phyloP scores from a whole-genome alignment of 2,797 vertebrate species.

The Bufotes viridis region DNA sequence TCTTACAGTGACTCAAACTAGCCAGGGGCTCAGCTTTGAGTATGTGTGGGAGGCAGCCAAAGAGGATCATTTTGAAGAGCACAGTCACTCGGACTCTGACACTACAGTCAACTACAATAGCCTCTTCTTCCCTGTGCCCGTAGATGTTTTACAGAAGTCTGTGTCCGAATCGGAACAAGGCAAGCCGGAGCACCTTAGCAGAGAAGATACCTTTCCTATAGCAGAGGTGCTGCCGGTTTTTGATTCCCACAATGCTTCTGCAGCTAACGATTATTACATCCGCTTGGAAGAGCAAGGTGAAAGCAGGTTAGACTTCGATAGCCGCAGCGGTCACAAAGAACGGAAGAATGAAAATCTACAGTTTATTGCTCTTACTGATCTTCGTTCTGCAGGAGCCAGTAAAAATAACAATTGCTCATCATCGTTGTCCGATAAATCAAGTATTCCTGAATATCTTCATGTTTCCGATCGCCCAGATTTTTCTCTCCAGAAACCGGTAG shows the following conservation, averaged over 20 bases:
- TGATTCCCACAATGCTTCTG: slow-evolving; percentile 87
- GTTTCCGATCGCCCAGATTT: slow-evolving; percentile 81
- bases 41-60: slow-evolving; percentile 98
- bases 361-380: slow-evolving; percentile 80
- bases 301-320: slow-evolving; percentile 76
- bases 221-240: slow-evolving; percentile 92
- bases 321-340: slow-evolving; percentile 66
- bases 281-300: slow-evolving; percentile 90
- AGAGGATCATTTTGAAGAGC: slow-evolving; percentile 89
- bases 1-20: slow-evolving; percentile 96
- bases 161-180: slow-evolving; percentile 78
- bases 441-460: slow-evolving; percentile 78
- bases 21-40: slow-evolving; percentile 96
- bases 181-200: slow-evolving; percentile 70
- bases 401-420: slow-evolving; percentile 70
- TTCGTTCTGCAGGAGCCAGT: slow-evolving; percentile 86
- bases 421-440: slow-evolving; percentile 76
- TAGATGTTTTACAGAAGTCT: slow-evolving; percentile 84
- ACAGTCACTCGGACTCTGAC: slow-evolving; percentile 77
- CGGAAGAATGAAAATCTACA: slow-evolving; percentile 70
- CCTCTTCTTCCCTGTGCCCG: slow-evolving; percentile 91
- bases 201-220: slow-evolving; percentile 73
- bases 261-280: slow-evolving; percentile 92
- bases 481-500: slow-evolving; percentile 85
- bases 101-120: slow-evolving; percentile 89